A percentile compares a stretch with the other conserved stretches of the same genome.
Conservation (phyloP, 92 coral and sea anemone species). For the Actinernus sp. region DNA sequence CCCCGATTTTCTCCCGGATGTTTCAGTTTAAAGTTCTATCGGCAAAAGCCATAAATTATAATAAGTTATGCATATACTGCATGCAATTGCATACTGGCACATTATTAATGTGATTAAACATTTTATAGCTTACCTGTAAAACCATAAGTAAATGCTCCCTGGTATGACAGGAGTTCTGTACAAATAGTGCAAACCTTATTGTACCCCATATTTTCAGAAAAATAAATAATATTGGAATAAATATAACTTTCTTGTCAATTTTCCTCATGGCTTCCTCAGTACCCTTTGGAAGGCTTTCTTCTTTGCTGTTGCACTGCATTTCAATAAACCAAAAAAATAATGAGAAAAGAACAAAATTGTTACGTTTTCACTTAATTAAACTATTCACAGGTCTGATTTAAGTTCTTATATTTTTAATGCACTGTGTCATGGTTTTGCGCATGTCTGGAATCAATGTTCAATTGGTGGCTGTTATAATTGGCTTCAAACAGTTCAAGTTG, state of each 20-base stretch:
- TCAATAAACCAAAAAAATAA: not conserved
- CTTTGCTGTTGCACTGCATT: not conserved
- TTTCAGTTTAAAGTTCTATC: not conserved
- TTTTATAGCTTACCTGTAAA: conserved; percentile 3
- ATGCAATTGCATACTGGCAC: no score
- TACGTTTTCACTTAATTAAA: no score
- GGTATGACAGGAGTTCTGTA: conserved; percentile 1
- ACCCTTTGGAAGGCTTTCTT: conserved; percentile 4
- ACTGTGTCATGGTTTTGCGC: no score
- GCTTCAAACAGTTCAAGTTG: no score
- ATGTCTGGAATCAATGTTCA: no score
- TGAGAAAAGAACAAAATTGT: no score
- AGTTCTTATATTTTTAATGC: no score
- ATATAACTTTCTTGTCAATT: conserved; percentile 12
- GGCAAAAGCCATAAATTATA: not conserved
- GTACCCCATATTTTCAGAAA: conserved; percentile 13
- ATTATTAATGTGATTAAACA: not conserved
- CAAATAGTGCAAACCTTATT: not conserved
- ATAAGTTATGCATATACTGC: no score
- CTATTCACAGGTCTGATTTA: no score
- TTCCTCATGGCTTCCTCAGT: conserved; percentile 21
- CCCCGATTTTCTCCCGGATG: no score
- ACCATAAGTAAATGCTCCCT: not conserved
- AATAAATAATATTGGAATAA: conserved; percentile 2
- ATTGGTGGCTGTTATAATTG: no score